Conservation (phyloP, 1,140 invertebrate species). For the Drosophila bocqueti region DNA sequence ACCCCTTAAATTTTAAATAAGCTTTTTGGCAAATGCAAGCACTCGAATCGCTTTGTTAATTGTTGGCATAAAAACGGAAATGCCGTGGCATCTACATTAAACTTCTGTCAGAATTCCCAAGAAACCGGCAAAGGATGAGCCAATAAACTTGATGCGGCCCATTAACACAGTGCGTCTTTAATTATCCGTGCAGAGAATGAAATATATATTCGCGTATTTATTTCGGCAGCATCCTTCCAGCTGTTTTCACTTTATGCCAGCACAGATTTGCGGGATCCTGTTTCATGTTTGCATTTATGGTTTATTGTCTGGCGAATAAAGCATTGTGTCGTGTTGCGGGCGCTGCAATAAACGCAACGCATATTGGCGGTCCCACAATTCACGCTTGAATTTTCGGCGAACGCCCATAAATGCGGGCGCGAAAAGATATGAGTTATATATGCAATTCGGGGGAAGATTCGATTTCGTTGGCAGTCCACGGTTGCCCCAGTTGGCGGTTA, state of each 20-base stretch:
- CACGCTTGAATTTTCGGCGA: slow-evolving; percentile 24
- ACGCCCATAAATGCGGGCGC: slow-evolving; percentile 16
- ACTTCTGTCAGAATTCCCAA: not conserved
- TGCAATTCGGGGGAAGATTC: slow-evolving; percentile 23
- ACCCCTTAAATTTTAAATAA: slow-evolving; percentile 30
- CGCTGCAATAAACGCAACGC: slow-evolving; percentile 27
- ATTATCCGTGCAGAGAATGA: slow-evolving; percentile 27
- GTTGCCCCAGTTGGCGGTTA: slow-evolving; percentile 27
- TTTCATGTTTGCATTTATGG: slow-evolving; percentile 48
- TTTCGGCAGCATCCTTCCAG: slow-evolving; percentile 9
- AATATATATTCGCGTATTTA: slow-evolving; percentile 13
- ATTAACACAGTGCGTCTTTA: slow-evolving; percentile 39
- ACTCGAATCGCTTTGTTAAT: slow-evolving; percentile 26
- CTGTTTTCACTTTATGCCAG: slow-evolving; percentile 22
- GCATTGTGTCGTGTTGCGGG: slow-evolving; percentile 36
- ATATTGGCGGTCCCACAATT: slow-evolving; percentile 18
- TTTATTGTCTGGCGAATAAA: slow-evolving; percentile 50
- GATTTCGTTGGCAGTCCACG: slow-evolving; percentile 16
- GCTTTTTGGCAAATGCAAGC: slow-evolving; percentile 22
- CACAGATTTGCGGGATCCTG: slow-evolving; percentile 18
- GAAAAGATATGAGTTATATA: slow-evolving; percentile 17
- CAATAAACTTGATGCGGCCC: slow-evolving; percentile 46
- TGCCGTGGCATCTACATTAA: slow-evolving; percentile 20
- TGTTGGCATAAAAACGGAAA: slow-evolving; percentile 20
- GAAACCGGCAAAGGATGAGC: slow-evolving; percentile 1